Conservation (phyloP, 1,140 invertebrate species). For the Drosophila kohkoa region DNA sequence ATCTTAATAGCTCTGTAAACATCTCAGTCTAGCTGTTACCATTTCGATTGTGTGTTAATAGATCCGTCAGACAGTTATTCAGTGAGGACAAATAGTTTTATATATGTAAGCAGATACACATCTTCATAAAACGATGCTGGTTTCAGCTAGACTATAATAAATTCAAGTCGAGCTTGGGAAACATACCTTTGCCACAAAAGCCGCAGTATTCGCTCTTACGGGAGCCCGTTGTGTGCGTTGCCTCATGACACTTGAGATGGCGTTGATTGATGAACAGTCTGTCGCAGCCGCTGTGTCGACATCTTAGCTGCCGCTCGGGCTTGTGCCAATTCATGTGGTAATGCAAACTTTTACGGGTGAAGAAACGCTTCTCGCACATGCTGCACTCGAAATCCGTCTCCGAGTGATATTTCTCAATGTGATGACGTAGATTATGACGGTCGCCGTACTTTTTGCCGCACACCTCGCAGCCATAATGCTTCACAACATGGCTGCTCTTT, state of each 20-base stretch:
- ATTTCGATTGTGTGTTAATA: too few species aligned
- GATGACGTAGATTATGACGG: slow-evolving; percentile 77
- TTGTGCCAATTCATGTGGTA: slow-evolving; percentile 84
- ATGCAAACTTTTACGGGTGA: slow-evolving; percentile 76
- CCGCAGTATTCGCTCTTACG: slow-evolving; percentile 73
- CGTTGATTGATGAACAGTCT: slow-evolving; percentile 77
- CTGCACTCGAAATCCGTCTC: slow-evolving; percentile 80
- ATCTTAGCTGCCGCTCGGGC: slow-evolving; percentile 72
- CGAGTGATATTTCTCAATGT: slow-evolving; percentile 78
- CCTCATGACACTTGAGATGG: slow-evolving; percentile 76
- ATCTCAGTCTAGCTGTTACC: too few species aligned
- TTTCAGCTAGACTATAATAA: neutral
- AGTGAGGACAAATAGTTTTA: neutral
- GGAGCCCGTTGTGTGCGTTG: slow-evolving; percentile 68
- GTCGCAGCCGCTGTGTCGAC: slow-evolving; percentile 69
- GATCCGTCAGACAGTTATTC: too few species aligned
- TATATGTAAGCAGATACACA: neutral
- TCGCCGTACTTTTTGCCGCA: slow-evolving; percentile 80
- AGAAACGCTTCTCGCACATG: slow-evolving; percentile 75
- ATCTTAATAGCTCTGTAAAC: too few species aligned
- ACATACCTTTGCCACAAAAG: slow-evolving; percentile 75
- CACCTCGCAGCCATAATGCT: slow-evolving; percentile 66
- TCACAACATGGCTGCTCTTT: slow-evolving; percentile 70
- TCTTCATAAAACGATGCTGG: neutral
- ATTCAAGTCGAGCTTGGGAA: neutral